Evolutionary conservation across 1,140 invertebrate species (phyloP), one percentile per base, ranked within the genome.

Genomic region (Euura lappo): DNA sequence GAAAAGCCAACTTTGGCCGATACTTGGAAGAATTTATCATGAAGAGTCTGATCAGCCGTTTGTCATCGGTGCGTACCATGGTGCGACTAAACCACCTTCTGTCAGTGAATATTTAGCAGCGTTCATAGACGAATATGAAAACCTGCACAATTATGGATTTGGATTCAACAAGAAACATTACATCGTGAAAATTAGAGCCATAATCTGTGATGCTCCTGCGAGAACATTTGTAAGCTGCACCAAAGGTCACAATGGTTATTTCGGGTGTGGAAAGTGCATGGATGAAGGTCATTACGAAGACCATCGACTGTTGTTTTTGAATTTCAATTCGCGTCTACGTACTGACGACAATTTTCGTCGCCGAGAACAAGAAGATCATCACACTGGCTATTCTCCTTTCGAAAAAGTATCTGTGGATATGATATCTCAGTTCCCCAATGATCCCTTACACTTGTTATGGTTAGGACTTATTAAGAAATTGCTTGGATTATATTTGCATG

Each of bases 371-470:
- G 28, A 45, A 70, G 47, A 71, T 44, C 73, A 76, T 70, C 72
- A 77, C 42, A 45, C 45, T 44, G 70, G 70, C 2, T n/a, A 10
- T 6, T 75, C 74, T 6, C 71, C 73, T 45, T 72, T 78, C 44
- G 47, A 65, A 68, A 44, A 46, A 8, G 44, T 79, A 8, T 46
- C 69, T 72, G 69, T 79, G n/a, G 73, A 72, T 44, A 71, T 79
- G 67, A 60, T 79, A 5, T 69, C 71, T 44, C 73, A 77, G 70
- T 76, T 80, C 72, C 74, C 77, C 11, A 44, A 79, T 8, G 80
- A 81, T 70, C 81, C 80, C 67, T 78, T 79, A 74, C 77, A 79
- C 71, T 65, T 70, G 7, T 69, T 80, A 6, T 81, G 79, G 60
- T 74, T 81, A n/a, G 80, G 79, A 2, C 75, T 79, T 1, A 79